phyloP scores from a whole-genome alignment of 2,797 vertebrate species.

The Jordanella pulchra region DNA sequence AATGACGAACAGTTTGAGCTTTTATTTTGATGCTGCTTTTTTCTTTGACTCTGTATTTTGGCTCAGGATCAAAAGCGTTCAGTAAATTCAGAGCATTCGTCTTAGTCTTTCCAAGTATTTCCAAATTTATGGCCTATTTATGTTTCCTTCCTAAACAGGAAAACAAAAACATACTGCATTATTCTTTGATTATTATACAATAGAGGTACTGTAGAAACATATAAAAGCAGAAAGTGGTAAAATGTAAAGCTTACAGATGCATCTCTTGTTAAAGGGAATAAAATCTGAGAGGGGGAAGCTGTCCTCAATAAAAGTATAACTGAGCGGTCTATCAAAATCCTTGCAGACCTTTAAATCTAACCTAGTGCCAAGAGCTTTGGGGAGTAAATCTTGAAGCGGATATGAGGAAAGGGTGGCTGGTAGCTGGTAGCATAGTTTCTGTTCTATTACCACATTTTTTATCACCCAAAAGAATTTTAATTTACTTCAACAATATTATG shows the following conservation, averaged over 20 bases:
- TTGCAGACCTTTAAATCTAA: no score
- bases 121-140: neutral
- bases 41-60: neutral
- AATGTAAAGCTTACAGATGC: neutral
- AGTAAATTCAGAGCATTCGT: neutral
- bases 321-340: no score
- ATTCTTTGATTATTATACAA: neutral
- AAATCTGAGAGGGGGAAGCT: no score
- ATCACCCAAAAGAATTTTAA: neutral
- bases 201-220: neutral
- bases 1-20: neutral
- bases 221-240: neutral
- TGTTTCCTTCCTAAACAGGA: neutral
- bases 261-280: no score
- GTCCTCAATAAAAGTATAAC: no score
- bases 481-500: neutral
- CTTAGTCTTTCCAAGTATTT: neutral
- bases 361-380: no score
- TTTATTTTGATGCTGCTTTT: constrained; percentile 17
- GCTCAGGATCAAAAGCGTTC: neutral
- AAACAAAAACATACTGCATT: neutral
- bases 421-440: neutral
- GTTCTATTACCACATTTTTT: neutral
- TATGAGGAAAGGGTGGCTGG: no score
- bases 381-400: no score